Base-by-base conservation (phyloP, 1,140 invertebrate species). In the Ectropis grisescens region DNA sequence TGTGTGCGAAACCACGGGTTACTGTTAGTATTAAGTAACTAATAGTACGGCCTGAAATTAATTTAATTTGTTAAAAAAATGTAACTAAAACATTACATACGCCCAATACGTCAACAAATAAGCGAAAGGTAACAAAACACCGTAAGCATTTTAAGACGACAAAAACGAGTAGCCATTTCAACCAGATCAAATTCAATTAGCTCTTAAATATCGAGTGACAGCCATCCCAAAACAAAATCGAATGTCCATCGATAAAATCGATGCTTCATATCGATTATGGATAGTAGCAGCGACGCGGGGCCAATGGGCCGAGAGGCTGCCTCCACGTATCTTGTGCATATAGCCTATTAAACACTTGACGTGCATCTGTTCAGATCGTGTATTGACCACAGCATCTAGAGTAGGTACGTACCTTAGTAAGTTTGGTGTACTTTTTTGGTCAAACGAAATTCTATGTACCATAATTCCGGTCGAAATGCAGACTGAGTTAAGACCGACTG, bases 271-370 rank as follows among this genome's bases (percentile, higher is more conserved):
- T 22, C 19, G 19, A 22, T 5, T 5, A 22, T 22, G 4, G 19
- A 5, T 5, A 22, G 36, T 39, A 36, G 27, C 34, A 19, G 41
- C 25, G 30, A 50, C 37, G 37, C 44, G 47, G 33, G 44, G 12
- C 39, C 57, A 71, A 29, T 64, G 58, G 37, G 39, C 49, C 41
- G 60, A 61, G 43, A 47, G 50, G 64, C 62, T 58, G 41, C 40
- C 52, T 31, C 40, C 43, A 44, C 29, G 50, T 54, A 54, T 56
- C 65, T 48, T 67, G 68, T 67, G 72, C 68, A 67, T 52, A 72
- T 58, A 75, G 47, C 46, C 62, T 60, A 66, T 72, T 78, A 68
- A 74, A 61, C 74, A 58, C 51, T 16, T 47, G 54, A 62, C 64
- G 60, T 57, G 57, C 60, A 70, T 55, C 41, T 44, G 29, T 36